phyloP scores from a whole-genome alignment of 2,888 invertebrate species.

The Slavum lentiscoides region DNA sequence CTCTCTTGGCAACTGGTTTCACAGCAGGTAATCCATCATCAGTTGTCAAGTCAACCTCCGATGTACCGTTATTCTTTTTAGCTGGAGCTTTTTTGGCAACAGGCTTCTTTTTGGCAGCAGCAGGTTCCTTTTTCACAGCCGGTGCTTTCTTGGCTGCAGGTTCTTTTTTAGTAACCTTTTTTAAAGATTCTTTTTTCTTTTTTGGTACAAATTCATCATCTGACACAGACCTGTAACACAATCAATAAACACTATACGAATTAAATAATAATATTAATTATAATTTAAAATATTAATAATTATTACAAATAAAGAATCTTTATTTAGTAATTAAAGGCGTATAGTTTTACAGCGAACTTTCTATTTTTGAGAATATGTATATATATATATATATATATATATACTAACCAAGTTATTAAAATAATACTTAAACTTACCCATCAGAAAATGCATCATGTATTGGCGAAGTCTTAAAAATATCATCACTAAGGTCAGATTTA shows the following conservation, averaged over 20 bases:
- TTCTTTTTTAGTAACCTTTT: conserved; percentile 26
- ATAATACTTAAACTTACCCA: conserved; percentile 24
- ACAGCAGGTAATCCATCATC: neutral
- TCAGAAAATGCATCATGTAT: conserved; percentile 28
- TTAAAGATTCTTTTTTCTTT: conserved; percentile 53
- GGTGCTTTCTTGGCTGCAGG: conserved; percentile 8
- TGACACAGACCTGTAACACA: conserved; percentile 19
- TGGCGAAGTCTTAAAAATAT: conserved; percentile 16
- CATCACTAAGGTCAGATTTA: conserved; percentile 10
- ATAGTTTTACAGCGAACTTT: no score
- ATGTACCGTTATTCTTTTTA: conserved; percentile 51
- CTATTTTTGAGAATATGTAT: no score
- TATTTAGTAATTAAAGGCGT: no score
- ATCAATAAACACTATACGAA: neutral
- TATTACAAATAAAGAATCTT: neutral
- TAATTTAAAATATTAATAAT: no score
- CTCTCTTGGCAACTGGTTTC: conserved; percentile 30
- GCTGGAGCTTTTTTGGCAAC: conserved; percentile 44
- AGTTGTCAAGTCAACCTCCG: conserved; percentile 1
- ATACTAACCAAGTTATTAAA: neutral
- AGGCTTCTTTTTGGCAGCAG: conserved; percentile 11
- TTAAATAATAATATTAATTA: neutral
- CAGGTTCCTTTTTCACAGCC: neutral
- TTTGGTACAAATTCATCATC: conserved; percentile 38
- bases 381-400: neutral